Evolutionary conservation across 2,113 vertebrate genomes (phyloP).

Genomic region (Archilochus colubris): DNA sequence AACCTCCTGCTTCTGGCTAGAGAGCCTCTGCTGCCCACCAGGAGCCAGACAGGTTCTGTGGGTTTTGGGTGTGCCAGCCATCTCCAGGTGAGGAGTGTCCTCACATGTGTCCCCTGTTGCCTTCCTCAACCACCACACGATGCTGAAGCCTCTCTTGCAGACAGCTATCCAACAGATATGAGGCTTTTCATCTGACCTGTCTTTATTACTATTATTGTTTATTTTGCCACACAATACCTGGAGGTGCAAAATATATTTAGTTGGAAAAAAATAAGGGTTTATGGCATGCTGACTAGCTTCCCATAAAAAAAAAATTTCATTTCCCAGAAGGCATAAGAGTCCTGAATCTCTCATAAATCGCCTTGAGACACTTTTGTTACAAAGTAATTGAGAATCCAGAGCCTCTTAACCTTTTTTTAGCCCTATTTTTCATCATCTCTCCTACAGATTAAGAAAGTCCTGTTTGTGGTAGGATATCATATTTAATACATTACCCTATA

Average conservation of each 20-base stretch:
- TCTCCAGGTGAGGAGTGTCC: fast-evolving
- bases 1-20: not conserved
- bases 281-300: not conserved
- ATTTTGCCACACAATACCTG: not conserved
- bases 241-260: not conserved
- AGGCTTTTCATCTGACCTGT: not conserved
- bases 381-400: conserved; percentile 49
- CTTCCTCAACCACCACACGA: not conserved
- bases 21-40: fast-evolving
- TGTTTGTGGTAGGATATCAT: conserved; percentile 3
- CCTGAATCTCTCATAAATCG: conserved; percentile 48
- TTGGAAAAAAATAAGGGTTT: not conserved
- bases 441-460: not conserved
- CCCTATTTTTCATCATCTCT: conserved; percentile 39
- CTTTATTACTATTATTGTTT: not conserved
- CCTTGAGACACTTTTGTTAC: conserved; percentile 42
- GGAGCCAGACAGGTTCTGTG: not conserved
- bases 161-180: not conserved
- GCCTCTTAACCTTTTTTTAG: conserved; percentile 60
- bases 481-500: conserved; percentile 27
- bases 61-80: too few species aligned
- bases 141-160: not conserved
- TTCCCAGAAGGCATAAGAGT: conserved; percentile 44
- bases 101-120: not conserved
- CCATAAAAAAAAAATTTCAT: not conserved